Percentiles rank a stretch among this genome's conserved stretches.
These are phyloP conservation scores for Helicoverpa armigera DNA, from an alignment of 1,140 invertebrate genomes.

Conservation along the genomic window DNA sequence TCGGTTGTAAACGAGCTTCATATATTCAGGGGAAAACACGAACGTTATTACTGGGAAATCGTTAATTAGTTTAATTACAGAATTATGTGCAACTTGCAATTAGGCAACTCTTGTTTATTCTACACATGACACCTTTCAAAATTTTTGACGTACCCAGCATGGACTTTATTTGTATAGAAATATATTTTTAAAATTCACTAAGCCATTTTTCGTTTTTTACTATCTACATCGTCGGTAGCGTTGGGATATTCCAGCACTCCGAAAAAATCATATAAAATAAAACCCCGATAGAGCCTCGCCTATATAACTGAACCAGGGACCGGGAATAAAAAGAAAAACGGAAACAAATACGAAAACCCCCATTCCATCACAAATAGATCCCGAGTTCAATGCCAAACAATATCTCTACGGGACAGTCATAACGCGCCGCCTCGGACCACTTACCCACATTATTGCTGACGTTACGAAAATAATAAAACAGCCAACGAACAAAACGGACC, in stretches of 20 bases:
- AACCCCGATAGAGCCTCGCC: not conserved
- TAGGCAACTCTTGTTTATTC: not conserved
- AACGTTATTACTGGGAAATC: not conserved
- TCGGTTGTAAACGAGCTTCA: conserved; percentile 11
- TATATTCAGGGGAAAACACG: conserved; percentile 11
- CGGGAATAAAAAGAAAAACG: conserved; percentile 16
- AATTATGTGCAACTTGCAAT: not conserved
- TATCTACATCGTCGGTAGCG: conserved; percentile 9
- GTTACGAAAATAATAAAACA: conserved; percentile 24
- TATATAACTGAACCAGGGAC: conserved; percentile 29
- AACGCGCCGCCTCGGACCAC: conserved; percentile 19
- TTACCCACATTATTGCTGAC: conserved; percentile 15
- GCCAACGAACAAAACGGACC: not conserved
- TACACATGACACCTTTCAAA: too few relatives aligned
- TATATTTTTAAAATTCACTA: too few relatives aligned
- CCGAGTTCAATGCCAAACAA: conserved; percentile 33
- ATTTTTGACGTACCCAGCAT: too few relatives aligned
- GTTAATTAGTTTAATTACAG: conserved; percentile 5
- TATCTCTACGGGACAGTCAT: conserved; percentile 34
- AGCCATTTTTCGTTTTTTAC: not conserved
- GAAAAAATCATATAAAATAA: conserved; percentile 30
- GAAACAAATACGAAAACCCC: conserved; percentile 36
- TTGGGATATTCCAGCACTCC: not conserved
- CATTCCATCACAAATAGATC: conserved; percentile 39
- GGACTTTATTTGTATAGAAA: too few relatives aligned